A percentile compares a stretch with the other conserved stretches of the same genome.
phyloP scores from a whole-genome alignment of 2,888 invertebrate species.

The Eubasilissa splendida region DNA sequence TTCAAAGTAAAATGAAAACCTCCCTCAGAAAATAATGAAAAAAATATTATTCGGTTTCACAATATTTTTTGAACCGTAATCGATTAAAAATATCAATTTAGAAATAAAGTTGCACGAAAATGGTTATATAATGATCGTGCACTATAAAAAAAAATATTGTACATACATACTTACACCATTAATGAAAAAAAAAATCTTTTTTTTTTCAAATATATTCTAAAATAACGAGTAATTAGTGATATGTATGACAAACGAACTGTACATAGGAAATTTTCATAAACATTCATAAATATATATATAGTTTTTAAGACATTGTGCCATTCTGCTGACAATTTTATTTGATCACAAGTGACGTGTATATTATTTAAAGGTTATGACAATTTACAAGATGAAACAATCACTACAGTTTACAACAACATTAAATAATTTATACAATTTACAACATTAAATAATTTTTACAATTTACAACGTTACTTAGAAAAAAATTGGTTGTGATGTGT shows the following conservation, averaged over 20 bases:
- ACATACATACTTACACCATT: conserved; percentile 11
- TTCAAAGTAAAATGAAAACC: background rate
- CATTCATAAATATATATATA: background rate
- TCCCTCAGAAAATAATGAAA: no score
- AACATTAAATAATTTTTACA: conserved; percentile 16
- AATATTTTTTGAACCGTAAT: no score
- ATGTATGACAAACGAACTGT: conserved; percentile 23
- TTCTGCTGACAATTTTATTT: background rate
- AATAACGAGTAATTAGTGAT: conserved; percentile 13
- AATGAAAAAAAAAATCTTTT: conserved; percentile 11
- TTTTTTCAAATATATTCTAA: conserved; percentile 33
- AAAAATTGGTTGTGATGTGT: no score
- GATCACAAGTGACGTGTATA: background rate
- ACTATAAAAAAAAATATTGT: background rate
- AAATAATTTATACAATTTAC: background rate
- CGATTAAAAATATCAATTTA: background rate
- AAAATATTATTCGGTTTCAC: no score
- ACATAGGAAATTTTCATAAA: conserved; percentile 1
- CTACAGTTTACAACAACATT: background rate
- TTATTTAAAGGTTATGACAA: background rate
- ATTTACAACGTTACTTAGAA: conserved; percentile 14
- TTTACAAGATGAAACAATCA: background rate
- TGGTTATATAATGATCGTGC: no score
- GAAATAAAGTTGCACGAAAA: background rate
- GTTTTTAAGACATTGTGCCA: background rate